Evolutionary conservation across 2,113 vertebrate genomes (phyloP), one percentile per base, ranked within the genome.

Genomic region (Ceyx cyanopectus): DNA sequence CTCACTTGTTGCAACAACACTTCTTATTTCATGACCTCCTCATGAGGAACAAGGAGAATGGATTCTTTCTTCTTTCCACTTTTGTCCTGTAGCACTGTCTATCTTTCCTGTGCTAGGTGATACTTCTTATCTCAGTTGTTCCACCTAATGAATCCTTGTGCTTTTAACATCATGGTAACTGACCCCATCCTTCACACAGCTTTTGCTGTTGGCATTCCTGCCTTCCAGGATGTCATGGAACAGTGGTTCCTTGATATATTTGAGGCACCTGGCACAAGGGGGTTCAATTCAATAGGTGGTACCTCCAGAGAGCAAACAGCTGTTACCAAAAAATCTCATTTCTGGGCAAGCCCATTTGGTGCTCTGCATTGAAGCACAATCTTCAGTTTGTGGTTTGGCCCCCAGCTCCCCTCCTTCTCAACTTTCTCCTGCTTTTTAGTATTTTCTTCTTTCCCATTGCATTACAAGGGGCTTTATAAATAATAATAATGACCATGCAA

Each of bases 401-500:
- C 43, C 60, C 67, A 57, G 4, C 82, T 93, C 70, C 34, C 20
- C 23, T 81, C 41, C 12, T 30, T 87, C 85, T 66, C 57, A 60
- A 63, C 24, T 92, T 93, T 82, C 78, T 63, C n/a, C 62, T 83
- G 87, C 70, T 45, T 67, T 91, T 85, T 40, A 75, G 18, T 34
- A 48, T 80, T 93, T 94, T 70, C 67, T 69, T 82, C 48, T 70
- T 94, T 91, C 17, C 48, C 41, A 27, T 81, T 77, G 50, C 51
- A 24, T 68, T 87, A 15, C 57, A 67, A 82, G 85, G 62, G 67
- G 79, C 53, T 84, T 75, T 80, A 80, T 87, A 93, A 95, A 92
- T 94, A 96, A 88, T 50, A 84, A 62, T 91, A 82, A 96, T 54
- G 43, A 57, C 80, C 32, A 70, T 18, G 76, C 22, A 70, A 79